A percentile compares a stretch with the other conserved stretches of the same genome.
Evolutionary conservation across 2,797 vertebrate genomes (phyloP).

Genomic region (Cottoperca gobio): DNA sequence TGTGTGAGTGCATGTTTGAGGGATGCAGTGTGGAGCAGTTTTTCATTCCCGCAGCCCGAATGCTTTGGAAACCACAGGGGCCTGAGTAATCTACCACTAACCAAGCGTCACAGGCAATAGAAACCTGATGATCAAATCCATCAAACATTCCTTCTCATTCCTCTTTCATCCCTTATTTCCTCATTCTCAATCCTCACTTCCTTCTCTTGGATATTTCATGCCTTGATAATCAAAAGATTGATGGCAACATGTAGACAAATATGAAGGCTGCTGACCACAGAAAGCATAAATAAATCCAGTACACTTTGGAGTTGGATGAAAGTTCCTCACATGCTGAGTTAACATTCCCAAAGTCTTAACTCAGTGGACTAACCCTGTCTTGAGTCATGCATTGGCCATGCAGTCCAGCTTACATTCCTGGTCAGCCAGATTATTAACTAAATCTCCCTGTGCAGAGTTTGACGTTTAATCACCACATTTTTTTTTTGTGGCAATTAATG

Average conservation of each 20-base stretch:
- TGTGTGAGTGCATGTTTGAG: neutral
- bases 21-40: conserved; percentile 10
- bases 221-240: conserved; percentile 46
- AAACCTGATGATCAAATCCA: conserved; percentile 57
- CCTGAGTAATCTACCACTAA: conserved; percentile 65
- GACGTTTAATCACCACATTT: conserved; percentile 47
- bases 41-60: conserved; percentile 41
- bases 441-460: conserved; percentile 23
- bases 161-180: conserved; percentile 63
- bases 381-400: conserved; percentile 37
- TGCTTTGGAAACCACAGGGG: conserved; percentile 56
- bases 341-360: conserved; percentile 44
- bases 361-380: conserved; percentile 16
- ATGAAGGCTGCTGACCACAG: conserved; percentile 24
- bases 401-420: conserved; percentile 39
- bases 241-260: conserved; percentile 29
- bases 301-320: conserved; percentile 15
- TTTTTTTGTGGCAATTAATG: conserved; percentile 69
- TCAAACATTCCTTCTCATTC: conserved; percentile 54
- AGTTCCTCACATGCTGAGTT: conserved; percentile 21
- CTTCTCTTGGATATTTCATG: conserved; percentile 41
- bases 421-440: conserved; percentile 31
- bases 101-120: conserved; percentile 49
- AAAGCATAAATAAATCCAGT: conserved; percentile 15
- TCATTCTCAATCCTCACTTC: conserved; percentile 40